phyloP scores from a whole-genome alignment of 2,797 vertebrate genomes.

The Micropoecilia bifurca region DNA sequence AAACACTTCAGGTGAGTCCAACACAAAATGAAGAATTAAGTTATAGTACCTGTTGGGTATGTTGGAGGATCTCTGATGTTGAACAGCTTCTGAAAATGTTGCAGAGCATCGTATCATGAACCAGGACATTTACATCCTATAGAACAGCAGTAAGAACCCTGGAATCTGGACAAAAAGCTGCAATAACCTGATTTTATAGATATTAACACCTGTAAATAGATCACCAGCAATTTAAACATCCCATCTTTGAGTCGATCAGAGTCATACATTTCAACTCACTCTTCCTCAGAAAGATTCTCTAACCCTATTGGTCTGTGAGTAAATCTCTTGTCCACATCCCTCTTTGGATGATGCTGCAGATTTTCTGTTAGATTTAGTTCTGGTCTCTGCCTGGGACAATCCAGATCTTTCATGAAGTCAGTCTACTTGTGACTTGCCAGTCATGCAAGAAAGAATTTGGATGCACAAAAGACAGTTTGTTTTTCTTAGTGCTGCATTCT shows the following conservation, averaged over 20 bases:
- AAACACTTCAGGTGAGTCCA: neutral
- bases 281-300: neutral
- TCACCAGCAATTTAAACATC: neutral
- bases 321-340: neutral
- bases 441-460: neutral
- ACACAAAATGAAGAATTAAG: neutral
- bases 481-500: neutral
- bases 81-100: neutral
- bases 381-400: neutral
- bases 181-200: neutral
- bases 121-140: neutral
- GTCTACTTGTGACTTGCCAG: neutral
- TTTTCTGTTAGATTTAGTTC: neutral
- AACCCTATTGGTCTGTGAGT: neutral
- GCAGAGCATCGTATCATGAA: neutral
- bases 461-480: neutral
- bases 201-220: neutral
- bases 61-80: neutral
- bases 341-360: neutral
- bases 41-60: neutral
- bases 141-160: neutral
- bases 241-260: neutral
- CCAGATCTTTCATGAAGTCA: neutral
- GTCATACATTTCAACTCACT: neutral
- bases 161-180: neutral